phyloP scores from a whole-genome alignment of 1,140 invertebrate genomes.

The Drosophila parvula region DNA sequence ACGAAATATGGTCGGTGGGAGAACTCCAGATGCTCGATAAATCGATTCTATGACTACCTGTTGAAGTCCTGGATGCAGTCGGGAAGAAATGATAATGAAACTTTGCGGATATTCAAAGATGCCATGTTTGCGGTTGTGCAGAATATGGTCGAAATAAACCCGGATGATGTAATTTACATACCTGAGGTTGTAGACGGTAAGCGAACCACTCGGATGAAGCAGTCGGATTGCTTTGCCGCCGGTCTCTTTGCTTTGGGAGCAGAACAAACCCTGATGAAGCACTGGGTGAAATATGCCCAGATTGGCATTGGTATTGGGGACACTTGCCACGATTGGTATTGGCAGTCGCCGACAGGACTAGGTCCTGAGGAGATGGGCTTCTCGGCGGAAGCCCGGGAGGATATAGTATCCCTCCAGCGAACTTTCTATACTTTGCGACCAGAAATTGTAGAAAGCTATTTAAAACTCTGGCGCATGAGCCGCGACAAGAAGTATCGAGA shows the following conservation, averaged over 20 bases:
- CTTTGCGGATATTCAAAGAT: conserved; percentile 95
- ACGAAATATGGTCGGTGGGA: conserved; percentile 90
- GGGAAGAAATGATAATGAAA: conserved; percentile 90
- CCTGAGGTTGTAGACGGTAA: conserved; percentile 96
- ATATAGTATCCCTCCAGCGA: conserved; percentile 89
- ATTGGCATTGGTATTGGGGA: conserved; percentile 94
- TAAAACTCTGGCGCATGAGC: conserved; percentile 97
- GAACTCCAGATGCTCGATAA: conserved; percentile 89
- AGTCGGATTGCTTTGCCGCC: conserved; percentile 97
- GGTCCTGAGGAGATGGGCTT: conserved; percentile 94
- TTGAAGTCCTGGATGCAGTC: conserved; percentile 97
- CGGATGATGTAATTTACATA: conserved; percentile 93
- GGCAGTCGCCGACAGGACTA: conserved; percentile 92
- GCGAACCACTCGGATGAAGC: conserved; percentile 98
- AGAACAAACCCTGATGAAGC: conserved; percentile 86
- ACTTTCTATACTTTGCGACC: conserved; percentile 98
- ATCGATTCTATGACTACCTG: conserved; percentile 99
- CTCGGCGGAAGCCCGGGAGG: conserved; percentile 87
- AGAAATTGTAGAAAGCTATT: conserved; percentile 98
- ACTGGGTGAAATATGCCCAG: conserved; percentile 91
- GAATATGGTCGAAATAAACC: conserved; percentile 92
- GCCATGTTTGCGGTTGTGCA: conserved; percentile 91
- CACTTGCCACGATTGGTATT: conserved; percentile 98
- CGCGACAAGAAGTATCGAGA: conserved; percentile 97
- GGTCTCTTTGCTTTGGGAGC: conserved; percentile 97